Percentiles rank a stretch among this genome's conserved stretches.
Conservation (phyloP, 2,888 invertebrate species). For the Stramonita haemastoma region DNA sequence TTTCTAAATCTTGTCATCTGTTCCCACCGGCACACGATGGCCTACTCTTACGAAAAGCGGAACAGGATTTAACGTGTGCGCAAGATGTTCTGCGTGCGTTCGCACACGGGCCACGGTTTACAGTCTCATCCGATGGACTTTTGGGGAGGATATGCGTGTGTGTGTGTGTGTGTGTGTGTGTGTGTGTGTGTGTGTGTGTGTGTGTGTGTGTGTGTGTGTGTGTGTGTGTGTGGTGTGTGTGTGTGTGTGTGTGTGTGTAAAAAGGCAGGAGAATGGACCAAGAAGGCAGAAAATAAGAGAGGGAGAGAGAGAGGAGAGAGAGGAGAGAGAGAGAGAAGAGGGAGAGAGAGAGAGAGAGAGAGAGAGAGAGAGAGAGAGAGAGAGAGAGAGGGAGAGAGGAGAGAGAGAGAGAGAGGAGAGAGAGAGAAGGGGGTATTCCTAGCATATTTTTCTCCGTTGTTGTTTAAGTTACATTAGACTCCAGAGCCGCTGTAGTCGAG, state of each 20-base stretch:
- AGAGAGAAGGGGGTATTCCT: background rate
- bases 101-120: too few relatives aligned
- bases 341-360: background rate
- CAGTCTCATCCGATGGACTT: too few relatives aligned
- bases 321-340: background rate
- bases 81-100: too few relatives aligned
- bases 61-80: too few relatives aligned
- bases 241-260: too few relatives aligned
- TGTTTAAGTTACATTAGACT: too few relatives aligned
- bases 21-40: too few relatives aligned
- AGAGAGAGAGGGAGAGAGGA: background rate
- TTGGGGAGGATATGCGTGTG: too few relatives aligned
- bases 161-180: background rate
- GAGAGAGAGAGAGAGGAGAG: background rate
- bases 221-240: background rate
- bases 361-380: background rate
- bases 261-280: background rate
- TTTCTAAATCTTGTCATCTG: too few relatives aligned
- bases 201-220: constrained; percentile 2
- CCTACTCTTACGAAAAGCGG: too few relatives aligned
- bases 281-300: background rate
- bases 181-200: background rate
- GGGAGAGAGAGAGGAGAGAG: background rate
- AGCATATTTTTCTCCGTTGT: too few relatives aligned
- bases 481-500: too few relatives aligned